Base-by-base conservation (phyloP, 2,888 invertebrate species). In the Caenorhabditis angaria region DNA sequence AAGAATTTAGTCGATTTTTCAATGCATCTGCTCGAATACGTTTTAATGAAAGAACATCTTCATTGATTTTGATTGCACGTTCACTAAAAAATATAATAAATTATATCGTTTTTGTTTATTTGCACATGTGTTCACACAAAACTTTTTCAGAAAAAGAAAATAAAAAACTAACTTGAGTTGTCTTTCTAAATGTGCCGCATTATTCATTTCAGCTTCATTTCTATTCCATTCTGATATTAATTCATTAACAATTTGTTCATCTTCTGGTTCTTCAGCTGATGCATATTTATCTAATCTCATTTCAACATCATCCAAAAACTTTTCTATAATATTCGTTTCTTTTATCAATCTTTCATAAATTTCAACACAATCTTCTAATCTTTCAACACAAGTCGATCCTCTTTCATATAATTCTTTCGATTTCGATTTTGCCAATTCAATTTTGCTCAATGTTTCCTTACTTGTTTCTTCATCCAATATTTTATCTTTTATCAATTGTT, bases 291-390 rank as follows among this genome's bases (percentile, higher is more conserved):
- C 80, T 62, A 82, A 55, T 4, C 63, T 25, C 12, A 57, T 51
- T 24, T 82, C 81, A 60, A 78, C 72, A 4, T 70, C 62, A 41
- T 76, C 72, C 63, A 82, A 53, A n/a, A 78, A 78, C n/a, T 22
- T 27, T 22, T 76, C 76, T 22, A 78, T 72, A 12, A 73, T 67
- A 41, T 70, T 65, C 2, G 73, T 51, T 57, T 76, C 70, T 22
- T 61, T 51, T 24, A 28, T 57, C 51, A 77, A 25, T n/a, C 73
- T 53, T 18, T 66, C 60, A 50, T 65, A 73, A 61, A 80, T 68
- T 27, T 72, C 68, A 14, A 71, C 73, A 68, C 83, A 84, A 54
- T 83, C 82, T 29, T 83, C 83, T 18, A 85, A 71, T 12, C 81
- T 67, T 25, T 84, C 82, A 2, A 82, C 71, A 48, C 77, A 64